Evolutionary conservation across 2,113 vertebrate species (phyloP), one percentile per base, ranked within the genome.

Genomic region (Nothocercus julius): DNA sequence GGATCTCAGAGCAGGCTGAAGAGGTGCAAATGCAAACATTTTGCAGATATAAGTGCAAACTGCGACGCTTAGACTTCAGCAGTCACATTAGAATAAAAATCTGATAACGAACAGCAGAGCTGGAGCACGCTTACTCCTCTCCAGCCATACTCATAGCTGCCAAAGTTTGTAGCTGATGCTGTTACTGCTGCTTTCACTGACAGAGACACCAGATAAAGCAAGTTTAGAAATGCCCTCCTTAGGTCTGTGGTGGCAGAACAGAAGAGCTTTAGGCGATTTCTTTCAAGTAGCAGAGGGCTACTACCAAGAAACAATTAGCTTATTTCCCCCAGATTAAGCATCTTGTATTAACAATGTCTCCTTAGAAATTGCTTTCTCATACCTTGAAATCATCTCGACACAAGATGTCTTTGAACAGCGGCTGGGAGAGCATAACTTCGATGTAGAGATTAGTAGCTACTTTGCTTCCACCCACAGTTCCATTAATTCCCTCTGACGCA

Each of bases 401-500:
- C 98, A 99, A 97, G 69, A 93, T 96, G 34, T 86, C 92, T 91
- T 95, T 98, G 97, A 99, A 98, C 12, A 98, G 76, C 1, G 99
- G 98, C 92, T 98, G 98, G 15, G 98, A 98, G 92, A 98, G 96
- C 99, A 99, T 99, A 51, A 97, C 97, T 36, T 98, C 87, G 47
- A 99, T 95, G 84, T 99, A 99, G 80, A 99, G 82, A n/a, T 81
- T 96, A 24, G 98, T 98, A 53, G 98, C 99, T 82, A 95, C 32
- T 96, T 96, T 97, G 89, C 98, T 99, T 69, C 99, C 99, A 9
- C 99, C 99, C 9, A 99, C 98, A 32, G 99, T 99, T 58, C 99
- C 99, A 28, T 99, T 99, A 92, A 99, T 98, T 54, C 99, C 99
- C 96, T 99, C 99, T 21, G 97, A 97, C 61, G 98, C 99, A 92